Evolutionary conservation across 30 jellyfish, hydroid and myxozoan species (phyloP).

Genomic region (Chrysaora quinquecirrha): DNA sequence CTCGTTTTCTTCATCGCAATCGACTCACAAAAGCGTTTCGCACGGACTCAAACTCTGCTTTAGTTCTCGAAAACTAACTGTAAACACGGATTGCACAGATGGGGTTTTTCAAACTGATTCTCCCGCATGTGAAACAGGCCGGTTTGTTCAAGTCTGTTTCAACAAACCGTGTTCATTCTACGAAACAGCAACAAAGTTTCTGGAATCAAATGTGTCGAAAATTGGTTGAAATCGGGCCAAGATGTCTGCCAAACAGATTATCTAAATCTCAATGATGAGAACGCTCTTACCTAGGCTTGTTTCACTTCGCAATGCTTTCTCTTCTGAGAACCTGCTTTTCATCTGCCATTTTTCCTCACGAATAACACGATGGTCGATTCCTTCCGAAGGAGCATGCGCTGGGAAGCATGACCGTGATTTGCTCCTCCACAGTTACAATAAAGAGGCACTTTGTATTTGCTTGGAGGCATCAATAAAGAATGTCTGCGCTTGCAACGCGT

Average conservation of each 20-base stretch:
- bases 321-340: constrained; percentile 21
- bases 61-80: too few relatives aligned
- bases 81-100: too few relatives aligned
- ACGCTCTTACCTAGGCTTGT: neutral
- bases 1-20: constrained; percentile 52
- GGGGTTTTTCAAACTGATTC: neutral
- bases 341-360: constrained; percentile 81
- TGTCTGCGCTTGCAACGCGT: too few relatives aligned
- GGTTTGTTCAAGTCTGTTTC: too few relatives aligned
- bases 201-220: neutral
- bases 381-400: constrained; percentile 59
- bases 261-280: too few relatives aligned
- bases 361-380: constrained; percentile 70
- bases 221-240: too few relatives aligned
- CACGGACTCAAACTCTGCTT: neutral
- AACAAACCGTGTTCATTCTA: too few relatives aligned
- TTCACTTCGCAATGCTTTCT: constrained; percentile 9
- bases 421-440: constrained; percentile 47
- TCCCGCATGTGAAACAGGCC: too few relatives aligned
- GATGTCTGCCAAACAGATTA: too few relatives aligned
- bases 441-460: neutral
- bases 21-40: neutral
- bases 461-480: too few relatives aligned
- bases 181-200: neutral
- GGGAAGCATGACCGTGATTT: constrained; percentile 15